Percentiles rank a stretch among this genome's conserved stretches.
These are phyloP conservation scores for Nipponia nippon DNA, from an alignment of 2,113 vertebrate species.

Conservation along the genomic window DNA sequence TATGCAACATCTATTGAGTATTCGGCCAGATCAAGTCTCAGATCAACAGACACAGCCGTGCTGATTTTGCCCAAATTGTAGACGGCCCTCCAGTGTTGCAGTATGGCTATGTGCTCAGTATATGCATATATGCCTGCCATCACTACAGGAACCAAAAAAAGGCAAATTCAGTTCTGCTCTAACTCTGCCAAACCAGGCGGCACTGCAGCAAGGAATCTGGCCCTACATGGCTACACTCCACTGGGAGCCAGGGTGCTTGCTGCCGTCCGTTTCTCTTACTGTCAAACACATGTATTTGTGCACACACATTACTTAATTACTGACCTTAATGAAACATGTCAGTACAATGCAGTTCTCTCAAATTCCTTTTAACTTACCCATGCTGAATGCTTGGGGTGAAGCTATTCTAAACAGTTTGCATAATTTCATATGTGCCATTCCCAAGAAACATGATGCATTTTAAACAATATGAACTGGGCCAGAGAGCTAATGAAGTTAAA, in stretches of 20 bases:
- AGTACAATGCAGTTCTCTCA: conserved; percentile 7
- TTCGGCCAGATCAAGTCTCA: neutral
- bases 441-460: conserved; percentile 12
- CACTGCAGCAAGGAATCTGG: neutral
- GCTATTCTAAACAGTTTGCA: neutral
- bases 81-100: neutral
- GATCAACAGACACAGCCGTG: neutral
- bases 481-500: conserved; percentile 21
- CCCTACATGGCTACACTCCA: neutral
- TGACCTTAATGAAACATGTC: conserved; percentile 30
- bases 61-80: neutral
- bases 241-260: neutral
- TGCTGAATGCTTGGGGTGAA: neutral
- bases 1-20: neutral
- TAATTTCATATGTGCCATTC: neutral
- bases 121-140: neutral
- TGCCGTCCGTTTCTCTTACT: neutral
- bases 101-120: neutral
- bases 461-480: neutral
- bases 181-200: neutral
- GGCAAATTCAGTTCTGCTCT: neutral
- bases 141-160: neutral
- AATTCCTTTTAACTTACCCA: conserved; percentile 22
- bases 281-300: neutral
- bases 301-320: neutral